Base-by-base conservation (phyloP, 2,888 invertebrate species). In the Dicycla oo region DNA sequence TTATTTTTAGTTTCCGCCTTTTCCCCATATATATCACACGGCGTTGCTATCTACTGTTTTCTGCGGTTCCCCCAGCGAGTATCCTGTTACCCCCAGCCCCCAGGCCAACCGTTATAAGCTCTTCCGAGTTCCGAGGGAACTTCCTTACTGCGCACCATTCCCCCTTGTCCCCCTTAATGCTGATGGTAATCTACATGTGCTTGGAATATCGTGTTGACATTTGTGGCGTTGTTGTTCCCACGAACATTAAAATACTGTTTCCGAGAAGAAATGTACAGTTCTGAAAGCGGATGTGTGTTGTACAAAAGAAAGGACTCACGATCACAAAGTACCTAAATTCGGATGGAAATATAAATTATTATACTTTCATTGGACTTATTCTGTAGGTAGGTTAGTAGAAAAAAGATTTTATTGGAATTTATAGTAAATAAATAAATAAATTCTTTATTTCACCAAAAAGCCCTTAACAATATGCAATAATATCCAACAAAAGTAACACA, bases 111-210 rank as follows among this genome's bases (percentile, higher is more conserved):
- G 82, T 81, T 83, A 84, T 30, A 3, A 38, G 81, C 82, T 82
- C 84, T 89, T 88, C 88, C 86, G 81, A 78, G 68, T 89, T 88
- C 88, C 84, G 84, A 79, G 70, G 76, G 80, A 69, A 84, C 88
- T 88, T 91, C 88, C 89, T 87, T 87, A 88, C 83, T 84, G 78
- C 86, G 75, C 60, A 78, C 83, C 80, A 84, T 82, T 81, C 80
- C 82, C 82, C 80, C 75, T 63, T 62, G 79, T 77, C 79, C 81
- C 80, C 79, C 76, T 43, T 78, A 63, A 78, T 72, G 75, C 54
- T 78, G 80, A 85, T 86, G 82, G 73, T 79, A 81, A 81, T 84
- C 78, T 78, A 73, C 74, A 73, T 73, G 73, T 82, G 67, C 69
- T 77, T 70, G 64, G 66, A 71, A 78, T 65, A 71, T 71, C 64